Percentiles rank a stretch among this genome's conserved stretches.
Evolutionary conservation across 1,140 invertebrate species (phyloP).

Genomic region (Drosophila navojoa): DNA sequence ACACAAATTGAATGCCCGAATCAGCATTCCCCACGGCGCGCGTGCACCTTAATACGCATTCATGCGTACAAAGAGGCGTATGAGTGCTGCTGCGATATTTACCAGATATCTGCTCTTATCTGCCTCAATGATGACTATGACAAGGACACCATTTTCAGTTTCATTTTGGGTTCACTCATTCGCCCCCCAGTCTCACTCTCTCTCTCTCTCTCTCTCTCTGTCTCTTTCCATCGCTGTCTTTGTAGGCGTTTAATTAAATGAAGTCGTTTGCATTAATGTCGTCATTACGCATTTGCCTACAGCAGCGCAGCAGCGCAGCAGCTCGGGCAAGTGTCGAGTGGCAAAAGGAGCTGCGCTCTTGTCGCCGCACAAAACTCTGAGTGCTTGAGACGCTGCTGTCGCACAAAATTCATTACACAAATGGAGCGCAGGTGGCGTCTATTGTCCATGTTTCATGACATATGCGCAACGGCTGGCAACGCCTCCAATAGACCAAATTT

Average conservation of each 20-base stretch:
- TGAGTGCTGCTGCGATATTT: slow-evolving; percentile 40
- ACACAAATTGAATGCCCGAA: slow-evolving; percentile 11
- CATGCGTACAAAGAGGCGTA: slow-evolving; percentile 62
- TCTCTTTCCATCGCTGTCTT: background rate
- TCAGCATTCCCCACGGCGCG: slow-evolving; percentile 4
- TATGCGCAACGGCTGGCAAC: slow-evolving; percentile 15
- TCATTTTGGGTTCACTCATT: slow-evolving; percentile 12
- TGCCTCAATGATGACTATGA: slow-evolving; percentile 61
- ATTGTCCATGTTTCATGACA: slow-evolving; percentile 31
- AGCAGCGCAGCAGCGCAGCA: slow-evolving; percentile 16
- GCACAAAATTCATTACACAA: slow-evolving; percentile 74
- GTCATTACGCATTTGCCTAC: slow-evolving; percentile 77
- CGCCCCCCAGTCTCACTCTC: background rate
- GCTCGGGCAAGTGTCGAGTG: slow-evolving; percentile 14
- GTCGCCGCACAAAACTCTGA: slow-evolving; percentile 6
- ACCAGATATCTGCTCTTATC: slow-evolving; percentile 20
- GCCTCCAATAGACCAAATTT: slow-evolving; percentile 7
- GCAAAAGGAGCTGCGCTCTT: slow-evolving; percentile 26
- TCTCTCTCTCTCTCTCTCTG: background rate
- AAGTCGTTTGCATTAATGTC: slow-evolving; percentile 80
- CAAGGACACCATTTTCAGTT: slow-evolving; percentile 39
- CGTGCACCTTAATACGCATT: slow-evolving; percentile 68
- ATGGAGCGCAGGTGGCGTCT: slow-evolving; percentile 60
- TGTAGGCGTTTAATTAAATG: slow-evolving; percentile 76
- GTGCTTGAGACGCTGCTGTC: background rate